phyloP scores from a whole-genome alignment of 2,797 vertebrate genomes.

The Pygocentrus nattereri region DNA sequence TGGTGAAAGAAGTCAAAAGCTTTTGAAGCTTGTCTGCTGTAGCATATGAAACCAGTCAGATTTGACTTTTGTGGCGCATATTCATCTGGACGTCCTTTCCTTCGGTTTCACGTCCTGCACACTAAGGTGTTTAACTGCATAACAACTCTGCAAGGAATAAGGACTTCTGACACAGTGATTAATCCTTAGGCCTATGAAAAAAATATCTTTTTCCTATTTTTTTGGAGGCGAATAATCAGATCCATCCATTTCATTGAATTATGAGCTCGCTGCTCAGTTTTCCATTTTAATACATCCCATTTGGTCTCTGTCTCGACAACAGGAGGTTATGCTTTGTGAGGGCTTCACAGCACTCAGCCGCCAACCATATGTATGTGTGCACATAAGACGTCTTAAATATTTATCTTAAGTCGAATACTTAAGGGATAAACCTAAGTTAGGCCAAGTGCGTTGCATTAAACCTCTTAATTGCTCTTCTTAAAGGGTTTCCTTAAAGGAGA shows the following conservation, averaged over 20 bases:
- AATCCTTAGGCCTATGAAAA: constrained; percentile 40
- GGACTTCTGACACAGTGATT: constrained; percentile 55
- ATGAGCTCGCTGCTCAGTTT: constrained; percentile 35
- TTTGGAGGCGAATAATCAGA: constrained; percentile 43
- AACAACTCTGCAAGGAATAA: constrained; percentile 41
- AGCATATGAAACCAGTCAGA: constrained; percentile 49
- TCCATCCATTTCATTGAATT: constrained; percentile 53
- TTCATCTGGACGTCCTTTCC: constrained; percentile 38
- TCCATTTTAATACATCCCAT: constrained; percentile 48
- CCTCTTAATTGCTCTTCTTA: background rate
- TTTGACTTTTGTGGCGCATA: constrained; percentile 44
- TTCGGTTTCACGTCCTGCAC: constrained; percentile 53
- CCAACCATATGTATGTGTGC: constrained; percentile 28
- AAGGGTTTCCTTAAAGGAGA: background rate
- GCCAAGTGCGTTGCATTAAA: background rate
- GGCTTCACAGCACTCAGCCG: constrained; percentile 40
- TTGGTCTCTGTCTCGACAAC: constrained; percentile 43
- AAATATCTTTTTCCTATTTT: constrained; percentile 36
- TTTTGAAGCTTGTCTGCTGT: constrained; percentile 22
- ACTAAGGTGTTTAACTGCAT: constrained; percentile 56
- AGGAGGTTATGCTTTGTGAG: constrained; percentile 47
- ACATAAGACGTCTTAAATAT: background rate
- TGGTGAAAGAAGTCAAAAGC: constrained; percentile 14
- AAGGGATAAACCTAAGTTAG: constrained; percentile 1
- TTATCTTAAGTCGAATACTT: background rate